Evolutionary conservation across 1,140 invertebrate genomes (phyloP).

Genomic region (Lasaia peninsularis): DNA sequence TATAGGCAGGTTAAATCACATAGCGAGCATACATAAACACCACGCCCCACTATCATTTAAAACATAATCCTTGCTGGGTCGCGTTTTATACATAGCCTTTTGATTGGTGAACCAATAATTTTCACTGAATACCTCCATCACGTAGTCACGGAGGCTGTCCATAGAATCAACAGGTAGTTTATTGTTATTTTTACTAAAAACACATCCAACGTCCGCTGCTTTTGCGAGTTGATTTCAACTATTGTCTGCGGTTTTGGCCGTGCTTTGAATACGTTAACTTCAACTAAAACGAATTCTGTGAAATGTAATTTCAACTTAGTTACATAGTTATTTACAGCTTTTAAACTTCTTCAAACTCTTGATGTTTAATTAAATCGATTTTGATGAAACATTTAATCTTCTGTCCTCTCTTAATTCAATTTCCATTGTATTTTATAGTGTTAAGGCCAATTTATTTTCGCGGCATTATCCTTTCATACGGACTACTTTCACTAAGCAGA

Average conservation of each 20-base stretch:
- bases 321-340: too few species aligned
- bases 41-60: conserved; percentile 18
- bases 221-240: background rate
- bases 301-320: too few species aligned
- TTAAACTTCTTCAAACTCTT: too few species aligned
- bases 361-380: conserved; percentile 11
- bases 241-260: background rate
- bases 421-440: too few species aligned
- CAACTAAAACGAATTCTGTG: too few species aligned
- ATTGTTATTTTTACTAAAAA: conserved; percentile 18
- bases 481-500: too few species aligned
- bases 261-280: background rate
- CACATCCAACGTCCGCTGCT: background rate
- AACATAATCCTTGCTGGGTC: conserved; percentile 14
- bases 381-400: background rate
- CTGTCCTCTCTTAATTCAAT: too few species aligned
- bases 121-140: conserved; percentile 15
- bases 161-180: conserved; percentile 17
- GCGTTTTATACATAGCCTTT: conserved; percentile 14
- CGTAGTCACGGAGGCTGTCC: conserved; percentile 14
- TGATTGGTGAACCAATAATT: conserved; percentile 20
- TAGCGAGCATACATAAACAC: background rate
- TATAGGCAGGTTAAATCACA: too few species aligned
- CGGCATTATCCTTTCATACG: too few species aligned
- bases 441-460: too few species aligned